Conservation (phyloP, 2,888 invertebrate genomes). For the Synanthedon tipuliformis region DNA sequence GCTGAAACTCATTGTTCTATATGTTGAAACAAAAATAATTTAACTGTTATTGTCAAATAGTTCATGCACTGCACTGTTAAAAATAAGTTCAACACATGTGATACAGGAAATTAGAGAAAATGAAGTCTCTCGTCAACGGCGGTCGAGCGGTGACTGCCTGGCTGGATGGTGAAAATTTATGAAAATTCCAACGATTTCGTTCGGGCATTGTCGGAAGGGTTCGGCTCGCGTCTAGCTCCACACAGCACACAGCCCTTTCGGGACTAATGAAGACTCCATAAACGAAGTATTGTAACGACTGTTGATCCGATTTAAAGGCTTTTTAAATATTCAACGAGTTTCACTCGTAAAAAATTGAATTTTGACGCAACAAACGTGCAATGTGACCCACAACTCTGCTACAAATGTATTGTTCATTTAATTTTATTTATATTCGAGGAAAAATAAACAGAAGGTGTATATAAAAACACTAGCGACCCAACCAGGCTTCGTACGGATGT, state of each 20-base stretch:
- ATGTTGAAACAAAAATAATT: background rate
- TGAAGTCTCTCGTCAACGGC: slow-evolving; percentile 24
- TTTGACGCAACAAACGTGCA: too few relatives aligned
- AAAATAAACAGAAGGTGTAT: too few relatives aligned
- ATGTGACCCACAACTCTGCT: too few relatives aligned
- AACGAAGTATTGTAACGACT: slow-evolving; percentile 1
- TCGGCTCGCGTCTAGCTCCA: slow-evolving; percentile 11
- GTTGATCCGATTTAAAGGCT: slow-evolving; percentile 3
- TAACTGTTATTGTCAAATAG: slow-evolving; percentile 1
- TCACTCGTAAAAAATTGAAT: too few relatives aligned
- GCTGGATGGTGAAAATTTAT: slow-evolving; percentile 12
- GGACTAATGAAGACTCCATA: slow-evolving; percentile 6
- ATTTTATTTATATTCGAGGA: too few relatives aligned
- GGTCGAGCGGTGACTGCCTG: slow-evolving; percentile 36
- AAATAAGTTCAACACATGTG: slow-evolving; percentile 56
- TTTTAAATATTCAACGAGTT: slow-evolving; percentile 30
- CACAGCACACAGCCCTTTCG: slow-evolving; percentile 9
- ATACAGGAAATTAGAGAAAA: slow-evolving; percentile 12
- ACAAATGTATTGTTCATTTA: too few relatives aligned
- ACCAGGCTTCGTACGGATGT: too few relatives aligned
- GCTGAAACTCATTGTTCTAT: slow-evolving; percentile 27
- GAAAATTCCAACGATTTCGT: slow-evolving; percentile 1
- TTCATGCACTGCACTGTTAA: slow-evolving; percentile 32
- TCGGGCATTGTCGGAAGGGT: slow-evolving; percentile 14
- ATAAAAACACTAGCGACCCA: too few relatives aligned